Evolutionary conservation across 1,140 invertebrate species (phyloP).

Genomic region (Homalodisca vitripennis): DNA sequence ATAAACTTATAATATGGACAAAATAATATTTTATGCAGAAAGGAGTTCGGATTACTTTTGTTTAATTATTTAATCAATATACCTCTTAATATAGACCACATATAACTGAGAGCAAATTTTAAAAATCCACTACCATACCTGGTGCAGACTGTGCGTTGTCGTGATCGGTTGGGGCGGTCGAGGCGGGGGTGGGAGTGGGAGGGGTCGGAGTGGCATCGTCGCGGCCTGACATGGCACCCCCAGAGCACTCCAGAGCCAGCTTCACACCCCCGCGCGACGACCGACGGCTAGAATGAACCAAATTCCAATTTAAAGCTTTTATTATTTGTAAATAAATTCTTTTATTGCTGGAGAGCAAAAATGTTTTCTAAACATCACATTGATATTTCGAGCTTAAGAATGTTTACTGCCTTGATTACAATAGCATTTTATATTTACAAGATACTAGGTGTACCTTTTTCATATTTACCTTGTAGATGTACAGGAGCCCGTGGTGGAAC

Average conservation of each 20-base stretch:
- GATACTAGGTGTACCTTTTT: too few relatives aligned
- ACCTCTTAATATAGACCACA: too few relatives aligned
- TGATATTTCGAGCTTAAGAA: not conserved
- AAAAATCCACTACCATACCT: too few relatives aligned
- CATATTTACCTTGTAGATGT: constrained; percentile 69
- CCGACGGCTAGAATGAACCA: constrained; percentile 56
- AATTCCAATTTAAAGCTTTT: not conserved
- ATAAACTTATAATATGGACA: too few relatives aligned
- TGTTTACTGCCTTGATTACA: too few relatives aligned
- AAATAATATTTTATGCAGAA: too few relatives aligned
- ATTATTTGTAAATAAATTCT: not conserved
- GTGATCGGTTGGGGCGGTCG: constrained; percentile 6
- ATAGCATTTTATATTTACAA: too few relatives aligned
- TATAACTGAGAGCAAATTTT: too few relatives aligned
- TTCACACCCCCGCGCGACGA: constrained; percentile 56
- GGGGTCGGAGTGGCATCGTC: constrained; percentile 17
- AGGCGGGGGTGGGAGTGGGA: constrained; percentile 17
- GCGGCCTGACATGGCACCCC: constrained; percentile 19
- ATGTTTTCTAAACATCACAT: not conserved
- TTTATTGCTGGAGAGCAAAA: too few relatives aligned
- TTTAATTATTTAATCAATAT: too few relatives aligned
- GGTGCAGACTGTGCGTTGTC: constrained; percentile 33
- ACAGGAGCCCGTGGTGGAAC: constrained; percentile 69
- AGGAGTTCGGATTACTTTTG: too few relatives aligned
- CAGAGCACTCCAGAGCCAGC: constrained; percentile 39